A percentile compares a stretch with the other conserved stretches of the same genome.
These are phyloP conservation scores for Cordilura impudica DNA, from an alignment of 2,888 invertebrate genomes.

Conservation along the genomic window DNA sequence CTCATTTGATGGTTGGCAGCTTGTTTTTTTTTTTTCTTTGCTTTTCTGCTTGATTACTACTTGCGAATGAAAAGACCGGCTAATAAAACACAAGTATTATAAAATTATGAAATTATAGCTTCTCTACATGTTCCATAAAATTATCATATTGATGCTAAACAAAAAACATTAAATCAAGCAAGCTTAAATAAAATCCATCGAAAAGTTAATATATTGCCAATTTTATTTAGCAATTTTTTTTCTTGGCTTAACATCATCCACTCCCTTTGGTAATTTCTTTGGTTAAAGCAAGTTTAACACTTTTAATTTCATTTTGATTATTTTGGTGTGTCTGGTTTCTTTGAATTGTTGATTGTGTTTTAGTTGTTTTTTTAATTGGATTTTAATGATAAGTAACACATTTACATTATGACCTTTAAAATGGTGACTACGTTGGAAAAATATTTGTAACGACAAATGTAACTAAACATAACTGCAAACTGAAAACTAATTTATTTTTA, in stretches of 20 bases:
- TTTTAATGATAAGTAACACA: background rate
- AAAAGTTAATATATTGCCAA: slow-evolving; percentile 21
- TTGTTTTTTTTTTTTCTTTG: slow-evolving; percentile 12
- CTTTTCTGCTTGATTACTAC: slow-evolving; percentile 42
- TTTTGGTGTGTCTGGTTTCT: background rate
- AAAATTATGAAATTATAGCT: slow-evolving; percentile 16
- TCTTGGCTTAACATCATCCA: slow-evolving; percentile 27
- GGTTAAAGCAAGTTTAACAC: slow-evolving; percentile 28
- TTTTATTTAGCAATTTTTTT: background rate
- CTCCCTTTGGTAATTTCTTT: slow-evolving; percentile 22
- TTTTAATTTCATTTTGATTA: slow-evolving; percentile 34
- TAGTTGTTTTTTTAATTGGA: background rate
- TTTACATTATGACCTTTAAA: background rate
- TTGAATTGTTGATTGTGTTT: background rate
- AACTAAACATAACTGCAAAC: too few species aligned
- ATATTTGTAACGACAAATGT: too few species aligned
- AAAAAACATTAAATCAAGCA: slow-evolving; percentile 18
- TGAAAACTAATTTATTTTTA: too few species aligned
- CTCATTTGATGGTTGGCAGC: slow-evolving; percentile 13
- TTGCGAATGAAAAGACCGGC: slow-evolving; percentile 42
- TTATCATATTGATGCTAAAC: slow-evolving; percentile 73
- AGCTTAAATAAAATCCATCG: slow-evolving; percentile 64
- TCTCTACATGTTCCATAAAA: slow-evolving; percentile 64
- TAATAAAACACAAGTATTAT: background rate
- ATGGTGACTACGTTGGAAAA: too few species aligned